Base-by-base conservation (phyloP, 2,888 invertebrate genomes). In the Capitulum mitella region DNA sequence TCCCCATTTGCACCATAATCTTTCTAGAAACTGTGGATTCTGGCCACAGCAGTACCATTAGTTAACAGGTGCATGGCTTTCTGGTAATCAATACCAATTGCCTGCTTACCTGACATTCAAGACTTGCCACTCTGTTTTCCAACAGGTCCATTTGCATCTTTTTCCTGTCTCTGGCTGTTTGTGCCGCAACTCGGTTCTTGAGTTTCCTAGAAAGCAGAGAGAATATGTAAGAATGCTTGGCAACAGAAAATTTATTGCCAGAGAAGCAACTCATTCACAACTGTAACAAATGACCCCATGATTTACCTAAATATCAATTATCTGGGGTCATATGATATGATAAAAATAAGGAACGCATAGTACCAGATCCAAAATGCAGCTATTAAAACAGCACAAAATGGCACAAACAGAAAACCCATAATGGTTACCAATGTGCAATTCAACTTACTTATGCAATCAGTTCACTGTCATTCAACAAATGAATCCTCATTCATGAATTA, bases 151-250 rank as follows among this genome's bases (percentile, higher is more conserved):
- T 92, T 85, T 92, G 92, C 0, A 93, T 94, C 86, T 98, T 98
- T 85, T 98, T 98, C 75, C 97, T 90, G 86, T 98, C 98, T 79
- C 98, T 90, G 0, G 98, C 98, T 77, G 95, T 96, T 87, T 98
- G 98, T 3, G 98, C 98, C 51, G 98, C 98, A 43, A 98, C 96
- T 82, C 98, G 90, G 86, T 98, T 98, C 86, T 97, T 97, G 83
- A 97, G 86, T 87, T 97, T 97, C 86, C 97, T 94, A 81, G 29
- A 78, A 80, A 51, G 48, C 64, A 77, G 43, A n/a, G n/a, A n/a
- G n/a, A n/a, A n/a, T n/a, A n/a, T n/a, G n/a, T n/a, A n/a, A n/a
- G n/a, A n/a, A n/a, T n/a, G n/a, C n/a, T n/a, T n/a, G n/a, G n/a
- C 12, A 77, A n/a, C 54, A 54, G 3, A 22, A 16, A 19, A 54